Percentiles rank a stretch among this genome's conserved stretches.
phyloP scores from a whole-genome alignment of 1,140 invertebrate genomes.

The Lordiphosa mommai region DNA sequence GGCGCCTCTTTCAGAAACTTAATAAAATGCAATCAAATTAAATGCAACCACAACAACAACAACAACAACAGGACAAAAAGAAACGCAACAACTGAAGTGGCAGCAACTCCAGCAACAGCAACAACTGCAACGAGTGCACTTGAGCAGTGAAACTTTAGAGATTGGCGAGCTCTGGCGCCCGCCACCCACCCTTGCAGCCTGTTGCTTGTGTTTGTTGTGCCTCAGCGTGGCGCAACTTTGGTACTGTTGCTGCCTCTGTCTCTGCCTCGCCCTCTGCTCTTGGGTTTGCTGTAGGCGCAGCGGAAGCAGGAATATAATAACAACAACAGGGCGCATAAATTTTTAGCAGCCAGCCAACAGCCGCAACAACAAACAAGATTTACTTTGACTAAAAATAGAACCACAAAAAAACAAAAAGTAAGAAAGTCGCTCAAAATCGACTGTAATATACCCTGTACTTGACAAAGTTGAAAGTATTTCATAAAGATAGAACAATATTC shows the following conservation, averaged over 20 bases:
- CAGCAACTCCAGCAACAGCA: conserved; percentile 48
- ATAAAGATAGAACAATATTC: too few species aligned
- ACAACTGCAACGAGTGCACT: conserved; percentile 47
- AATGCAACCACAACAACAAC: conserved; percentile 42
- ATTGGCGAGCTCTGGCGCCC: conserved; percentile 58
- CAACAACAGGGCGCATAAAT: conserved; percentile 64
- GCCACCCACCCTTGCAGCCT: conserved; percentile 39
- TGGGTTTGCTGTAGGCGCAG: conserved; percentile 49
- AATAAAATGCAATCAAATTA: conserved; percentile 78
- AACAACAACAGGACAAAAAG: conserved; percentile 1
- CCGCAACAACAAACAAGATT: conserved; percentile 51
- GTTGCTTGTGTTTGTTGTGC: conserved; percentile 49
- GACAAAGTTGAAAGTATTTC: too few species aligned
- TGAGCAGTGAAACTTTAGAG: conserved; percentile 53
- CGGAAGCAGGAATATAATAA: conserved; percentile 68
- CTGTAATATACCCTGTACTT: too few species aligned
- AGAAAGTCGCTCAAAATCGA: too few species aligned
- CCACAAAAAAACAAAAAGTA: conserved; percentile 12
- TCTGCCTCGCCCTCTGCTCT: conserved; percentile 4
- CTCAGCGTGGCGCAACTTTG: conserved; percentile 64
- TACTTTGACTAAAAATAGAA: conserved; percentile 23
- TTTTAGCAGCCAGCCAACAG: conserved; percentile 41
- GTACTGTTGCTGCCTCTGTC: conserved; percentile 35
- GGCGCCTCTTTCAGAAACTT: conserved; percentile 59
- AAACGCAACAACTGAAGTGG: conserved; percentile 43